A percentile compares a stretch with the other conserved stretches of the same genome.
Evolutionary conservation across 2,888 invertebrate species (phyloP).

Genomic region (Eristalis arbustorum): DNA sequence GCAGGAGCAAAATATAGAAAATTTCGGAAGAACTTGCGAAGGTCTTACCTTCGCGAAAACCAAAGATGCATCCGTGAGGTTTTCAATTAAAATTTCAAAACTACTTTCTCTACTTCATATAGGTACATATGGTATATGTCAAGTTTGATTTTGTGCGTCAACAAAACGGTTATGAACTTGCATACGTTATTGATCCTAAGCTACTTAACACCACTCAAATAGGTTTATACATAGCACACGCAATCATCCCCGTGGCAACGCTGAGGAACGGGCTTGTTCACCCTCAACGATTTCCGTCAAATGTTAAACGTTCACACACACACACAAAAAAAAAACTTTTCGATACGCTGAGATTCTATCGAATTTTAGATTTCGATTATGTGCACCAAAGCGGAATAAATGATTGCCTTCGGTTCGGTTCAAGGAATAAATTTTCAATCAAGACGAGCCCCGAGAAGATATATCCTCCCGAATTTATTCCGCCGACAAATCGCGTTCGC

Average conservation of each 20-base stretch:
- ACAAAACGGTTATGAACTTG: background rate
- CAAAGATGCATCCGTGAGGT: background rate
- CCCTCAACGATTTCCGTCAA: conserved; percentile 57
- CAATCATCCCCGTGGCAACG: conserved; percentile 14
- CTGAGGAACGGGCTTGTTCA: conserved; percentile 39
- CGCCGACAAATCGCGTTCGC: conserved; percentile 49
- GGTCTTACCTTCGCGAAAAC: background rate
- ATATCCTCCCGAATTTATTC: conserved; percentile 43
- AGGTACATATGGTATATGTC: too few relatives aligned
- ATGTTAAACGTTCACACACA: conserved; percentile 61
- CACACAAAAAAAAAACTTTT: conserved; percentile 28
- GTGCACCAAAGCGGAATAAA: conserved; percentile 66
- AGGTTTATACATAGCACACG: conserved; percentile 9
- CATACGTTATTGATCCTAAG: conserved; percentile 22
- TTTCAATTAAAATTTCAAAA: background rate
- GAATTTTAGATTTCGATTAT: conserved; percentile 69
- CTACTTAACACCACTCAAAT: conserved; percentile 33
- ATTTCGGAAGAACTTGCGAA: background rate
- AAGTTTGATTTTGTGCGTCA: background rate
- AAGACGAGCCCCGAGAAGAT: conserved; percentile 60
- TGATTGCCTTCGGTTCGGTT: conserved; percentile 69
- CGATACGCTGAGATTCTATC: conserved; percentile 60
- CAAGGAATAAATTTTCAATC: conserved; percentile 70
- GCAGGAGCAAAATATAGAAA: too few relatives aligned
- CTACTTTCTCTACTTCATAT: background rate